phyloP scores from a whole-genome alignment of 2,797 vertebrate genomes.

The Danio tinwini region DNA sequence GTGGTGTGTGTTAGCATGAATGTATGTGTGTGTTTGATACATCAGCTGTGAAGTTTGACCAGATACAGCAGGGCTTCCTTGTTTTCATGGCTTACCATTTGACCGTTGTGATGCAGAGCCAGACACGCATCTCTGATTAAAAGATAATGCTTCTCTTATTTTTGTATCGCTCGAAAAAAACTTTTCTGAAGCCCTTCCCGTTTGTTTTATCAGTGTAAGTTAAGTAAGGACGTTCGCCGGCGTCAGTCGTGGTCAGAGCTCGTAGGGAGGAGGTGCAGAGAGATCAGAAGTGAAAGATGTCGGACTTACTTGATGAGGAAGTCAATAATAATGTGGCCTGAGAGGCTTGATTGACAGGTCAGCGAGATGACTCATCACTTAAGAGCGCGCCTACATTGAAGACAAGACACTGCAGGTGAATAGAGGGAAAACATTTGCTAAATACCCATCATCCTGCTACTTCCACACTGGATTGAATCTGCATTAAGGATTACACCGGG shows the following conservation, averaged over 20 bases:
- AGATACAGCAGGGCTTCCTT: conserved; percentile 15
- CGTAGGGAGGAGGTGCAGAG: conserved; percentile 9
- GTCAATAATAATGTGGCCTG: conserved; percentile 25
- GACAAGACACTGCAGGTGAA: too few relatives aligned
- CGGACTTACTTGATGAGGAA: conserved; percentile 34
- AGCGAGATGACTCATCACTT: conserved; percentile 42
- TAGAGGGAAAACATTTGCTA: too few relatives aligned
- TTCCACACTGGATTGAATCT: too few relatives aligned
- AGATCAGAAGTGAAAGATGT: conserved; percentile 41
- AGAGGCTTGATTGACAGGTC: conserved; percentile 30
- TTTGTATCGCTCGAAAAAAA: neutral
- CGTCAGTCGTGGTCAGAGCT: conserved; percentile 14
- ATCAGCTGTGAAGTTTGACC: conserved; percentile 18
- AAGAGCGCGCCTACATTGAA: neutral
- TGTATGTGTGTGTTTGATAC: neutral
- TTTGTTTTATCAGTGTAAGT: neutral
- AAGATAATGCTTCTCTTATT: neutral
- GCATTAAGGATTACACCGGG: too few relatives aligned
- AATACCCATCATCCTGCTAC: too few relatives aligned
- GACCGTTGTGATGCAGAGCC: neutral
- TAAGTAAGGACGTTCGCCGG: neutral
- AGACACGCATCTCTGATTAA: neutral
- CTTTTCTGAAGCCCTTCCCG: neutral
- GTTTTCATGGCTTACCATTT: neutral
- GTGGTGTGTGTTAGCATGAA: neutral